A percentile compares a stretch with the other conserved stretches of the same genome.
Evolutionary conservation across 2,797 vertebrate species (phyloP).

Genomic region (Falco biarmicus): DNA sequence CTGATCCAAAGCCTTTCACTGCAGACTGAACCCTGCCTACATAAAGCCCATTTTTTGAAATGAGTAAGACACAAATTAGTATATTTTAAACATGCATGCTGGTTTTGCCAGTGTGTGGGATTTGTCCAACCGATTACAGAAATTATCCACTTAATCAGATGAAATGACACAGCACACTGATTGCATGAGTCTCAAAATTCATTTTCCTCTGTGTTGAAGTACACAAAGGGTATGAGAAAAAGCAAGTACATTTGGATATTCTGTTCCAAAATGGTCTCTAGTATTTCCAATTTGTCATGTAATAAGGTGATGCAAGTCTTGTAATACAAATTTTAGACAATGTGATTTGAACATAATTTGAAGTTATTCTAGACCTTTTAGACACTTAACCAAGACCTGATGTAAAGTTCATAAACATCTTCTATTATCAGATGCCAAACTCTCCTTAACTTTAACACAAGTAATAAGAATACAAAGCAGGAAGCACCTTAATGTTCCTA

Average conservation of each 20-base stretch:
- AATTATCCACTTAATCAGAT: constrained; percentile 1
- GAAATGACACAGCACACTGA: neutral
- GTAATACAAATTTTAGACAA: neutral
- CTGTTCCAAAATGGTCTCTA: neutral
- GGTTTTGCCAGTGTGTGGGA: neutral
- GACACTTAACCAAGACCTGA: neutral
- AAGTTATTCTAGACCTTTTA: neutral
- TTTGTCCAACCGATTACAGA: neutral
- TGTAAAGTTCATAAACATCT: neutral
- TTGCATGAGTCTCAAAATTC: neutral
- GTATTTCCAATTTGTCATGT: neutral
- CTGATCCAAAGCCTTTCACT: neutral
- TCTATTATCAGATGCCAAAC: neutral
- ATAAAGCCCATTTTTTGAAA: neutral
- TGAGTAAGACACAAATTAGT: neutral
- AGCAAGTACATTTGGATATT: neutral
- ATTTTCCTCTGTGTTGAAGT: neutral
- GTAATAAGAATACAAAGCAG: neutral
- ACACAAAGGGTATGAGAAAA: neutral
- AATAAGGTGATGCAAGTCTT: fast-evolving
- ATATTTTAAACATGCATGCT: neutral
- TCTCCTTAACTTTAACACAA: neutral
- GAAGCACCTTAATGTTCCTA: neutral
- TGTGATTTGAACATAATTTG: neutral
- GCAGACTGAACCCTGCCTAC: neutral